Conservation (phyloP, 2,888 invertebrate genomes). For the Meghimatium bilineatum region DNA sequence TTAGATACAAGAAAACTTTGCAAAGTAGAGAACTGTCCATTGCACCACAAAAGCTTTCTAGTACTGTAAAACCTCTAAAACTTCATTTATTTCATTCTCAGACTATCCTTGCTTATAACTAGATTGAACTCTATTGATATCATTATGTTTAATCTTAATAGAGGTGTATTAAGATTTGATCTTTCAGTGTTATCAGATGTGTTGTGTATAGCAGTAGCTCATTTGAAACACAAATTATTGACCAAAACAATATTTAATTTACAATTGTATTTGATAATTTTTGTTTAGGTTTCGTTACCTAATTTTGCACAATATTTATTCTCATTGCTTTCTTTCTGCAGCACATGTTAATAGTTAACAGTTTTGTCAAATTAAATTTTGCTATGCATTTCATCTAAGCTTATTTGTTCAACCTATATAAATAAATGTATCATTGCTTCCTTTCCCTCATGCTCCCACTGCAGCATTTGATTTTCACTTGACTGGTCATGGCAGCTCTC, state of each 20-base stretch:
- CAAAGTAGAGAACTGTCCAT: no score
- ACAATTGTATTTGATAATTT: not conserved
- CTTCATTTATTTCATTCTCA: no score
- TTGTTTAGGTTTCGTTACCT: not conserved
- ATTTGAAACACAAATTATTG: not conserved
- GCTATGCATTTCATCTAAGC: not conserved
- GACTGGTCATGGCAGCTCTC: conserved; percentile 51
- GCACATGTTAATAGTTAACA: not conserved
- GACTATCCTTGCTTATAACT: no score
- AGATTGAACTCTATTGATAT: no score
- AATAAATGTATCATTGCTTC: conserved; percentile 16
- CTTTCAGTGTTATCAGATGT: no score
- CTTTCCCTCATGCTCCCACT: conserved; percentile 23
- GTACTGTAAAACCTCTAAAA: no score
- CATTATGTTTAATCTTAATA: no score
- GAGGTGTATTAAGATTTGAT: no score
- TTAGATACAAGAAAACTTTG: no score
- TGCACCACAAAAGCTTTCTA: no score
- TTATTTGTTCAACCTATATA: not conserved
- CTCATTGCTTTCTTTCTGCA: not conserved
- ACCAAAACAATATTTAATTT: not conserved
- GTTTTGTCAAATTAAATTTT: not conserved
- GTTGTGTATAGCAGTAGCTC: not conserved
- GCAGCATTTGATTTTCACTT: conserved; percentile 54
- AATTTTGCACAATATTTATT: not conserved